Evolutionary conservation across 2,113 vertebrate genomes (phyloP), one percentile per base, ranked within the genome.

Genomic region (Passer domesticus): DNA sequence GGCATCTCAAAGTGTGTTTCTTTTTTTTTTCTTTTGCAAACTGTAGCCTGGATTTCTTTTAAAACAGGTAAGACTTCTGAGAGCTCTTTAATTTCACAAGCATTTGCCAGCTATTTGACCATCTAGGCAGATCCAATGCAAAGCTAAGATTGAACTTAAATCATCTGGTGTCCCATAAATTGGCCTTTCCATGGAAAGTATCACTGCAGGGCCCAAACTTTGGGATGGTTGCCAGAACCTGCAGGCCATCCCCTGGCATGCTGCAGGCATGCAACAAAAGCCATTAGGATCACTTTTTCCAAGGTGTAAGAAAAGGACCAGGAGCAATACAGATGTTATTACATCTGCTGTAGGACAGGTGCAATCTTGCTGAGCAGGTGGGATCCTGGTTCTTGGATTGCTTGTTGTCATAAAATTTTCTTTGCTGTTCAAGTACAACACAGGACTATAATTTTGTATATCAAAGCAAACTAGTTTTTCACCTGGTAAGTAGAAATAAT

Each of bases 1-100:
- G 83, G 66, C 49, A 89, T 95, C 94, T 95, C 66, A 95, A 95
- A 94, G 89, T 27, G 19, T 85, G 43, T 92, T 95, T 94, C 64
- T 94, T 93, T 84, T 67, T 68, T 68, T 83, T 83, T 84, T 87
- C 66, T 92, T 96, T 92, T 92, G 89, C 91, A 96, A 89, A 92
- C 84, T 87, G 62, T 92, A 95, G 95, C 94, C 74, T 94, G 93
- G 92, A 94, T 96, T 92, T 95, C 91, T 95, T 97, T 95, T 83
- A 95, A 97, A 97, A 95, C 75, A 81, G 83, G 79, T 93, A 92
- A 96, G 95, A 77, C 90, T 90, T 96, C 79, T 56, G 75, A 92
- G 76, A 85, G 76, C 76, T 89, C 88, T 93, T 95, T 93, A 66
- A 68, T 44, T 90, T 78, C 80, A 27, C 75, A 37, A 84, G 14